Evolutionary conservation across 1,140 invertebrate genomes (phyloP).

Genomic region (Araneus ventricosus): DNA sequence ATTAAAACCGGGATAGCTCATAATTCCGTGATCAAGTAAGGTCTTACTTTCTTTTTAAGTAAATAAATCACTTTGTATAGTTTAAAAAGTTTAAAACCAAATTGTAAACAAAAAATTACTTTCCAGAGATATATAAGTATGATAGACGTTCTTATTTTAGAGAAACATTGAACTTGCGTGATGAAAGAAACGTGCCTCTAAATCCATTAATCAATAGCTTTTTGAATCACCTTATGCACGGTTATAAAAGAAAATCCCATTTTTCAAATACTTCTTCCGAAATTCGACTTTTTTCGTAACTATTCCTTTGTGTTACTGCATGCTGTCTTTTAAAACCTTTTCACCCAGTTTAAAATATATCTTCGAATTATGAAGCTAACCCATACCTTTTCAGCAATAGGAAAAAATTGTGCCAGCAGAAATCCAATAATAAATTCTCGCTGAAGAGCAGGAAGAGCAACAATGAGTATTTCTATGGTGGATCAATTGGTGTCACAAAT

Average conservation of each 20-base stretch:
- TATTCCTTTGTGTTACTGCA: background rate
- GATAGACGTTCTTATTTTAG: background rate
- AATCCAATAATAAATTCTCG: background rate
- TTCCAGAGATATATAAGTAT: no score
- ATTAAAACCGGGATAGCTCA: no score
- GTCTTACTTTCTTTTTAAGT: background rate
- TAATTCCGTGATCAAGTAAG: no score
- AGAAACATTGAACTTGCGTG: background rate
- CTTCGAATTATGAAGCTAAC: background rate
- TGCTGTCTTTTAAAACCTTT: background rate
- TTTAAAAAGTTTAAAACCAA: background rate
- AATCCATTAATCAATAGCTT: conserved; percentile 44
- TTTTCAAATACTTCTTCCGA: conserved; percentile 12
- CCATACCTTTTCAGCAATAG: background rate
- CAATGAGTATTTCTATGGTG: background rate
- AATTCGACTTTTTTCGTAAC: conserved; percentile 1
- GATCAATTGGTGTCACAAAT: conserved; percentile 12
- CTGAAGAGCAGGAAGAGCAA: background rate
- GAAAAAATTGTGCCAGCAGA: background rate
- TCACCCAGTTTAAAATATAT: background rate
- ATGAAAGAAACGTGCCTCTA: background rate
- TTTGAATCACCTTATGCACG: background rate
- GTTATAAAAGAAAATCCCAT: conserved; percentile 33
- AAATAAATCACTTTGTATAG: background rate
- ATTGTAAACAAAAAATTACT: background rate